Evolutionary conservation across 2,888 invertebrate species (phyloP).

Genomic region (Parnassius orleans): DNA sequence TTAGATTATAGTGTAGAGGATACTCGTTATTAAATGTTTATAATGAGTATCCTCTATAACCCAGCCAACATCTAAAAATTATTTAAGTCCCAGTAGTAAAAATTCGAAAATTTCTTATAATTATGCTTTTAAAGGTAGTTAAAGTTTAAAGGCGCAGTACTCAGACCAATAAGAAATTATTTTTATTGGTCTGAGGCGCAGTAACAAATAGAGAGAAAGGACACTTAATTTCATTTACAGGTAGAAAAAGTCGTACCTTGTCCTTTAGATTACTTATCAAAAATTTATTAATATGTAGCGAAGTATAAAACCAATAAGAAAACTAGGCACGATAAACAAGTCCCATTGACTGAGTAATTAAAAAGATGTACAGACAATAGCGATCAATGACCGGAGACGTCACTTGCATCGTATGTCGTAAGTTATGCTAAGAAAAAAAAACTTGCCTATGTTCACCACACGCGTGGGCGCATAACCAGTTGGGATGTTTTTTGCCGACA

Average conservation of each 20-base stretch:
- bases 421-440: constrained; percentile 36
- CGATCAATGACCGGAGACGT: constrained; percentile 45
- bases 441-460: constrained; percentile 52
- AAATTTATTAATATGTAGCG: neutral
- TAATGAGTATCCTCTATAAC: no score
- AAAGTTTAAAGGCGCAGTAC: no score
- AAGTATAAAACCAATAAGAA: constrained; percentile 35
- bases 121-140: no score
- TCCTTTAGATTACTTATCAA: no score
- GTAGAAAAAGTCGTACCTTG: no score
- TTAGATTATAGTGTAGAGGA: neutral
- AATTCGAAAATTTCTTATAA: no score
- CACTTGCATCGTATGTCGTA: constrained; percentile 40
- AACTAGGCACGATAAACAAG: constrained; percentile 1
- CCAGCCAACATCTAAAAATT: no score
- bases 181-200: neutral
- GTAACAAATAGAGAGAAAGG: neutral
- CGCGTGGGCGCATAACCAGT: constrained; percentile 66
- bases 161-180: no score
- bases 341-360: constrained; percentile 21
- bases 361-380: constrained; percentile 21
- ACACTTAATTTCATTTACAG: no score
- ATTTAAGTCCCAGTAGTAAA: no score
- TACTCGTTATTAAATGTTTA: no score
- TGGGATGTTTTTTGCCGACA: constrained; percentile 62